phyloP scores from a whole-genome alignment of 2,888 invertebrate genomes.

The Onchidella celtica region DNA sequence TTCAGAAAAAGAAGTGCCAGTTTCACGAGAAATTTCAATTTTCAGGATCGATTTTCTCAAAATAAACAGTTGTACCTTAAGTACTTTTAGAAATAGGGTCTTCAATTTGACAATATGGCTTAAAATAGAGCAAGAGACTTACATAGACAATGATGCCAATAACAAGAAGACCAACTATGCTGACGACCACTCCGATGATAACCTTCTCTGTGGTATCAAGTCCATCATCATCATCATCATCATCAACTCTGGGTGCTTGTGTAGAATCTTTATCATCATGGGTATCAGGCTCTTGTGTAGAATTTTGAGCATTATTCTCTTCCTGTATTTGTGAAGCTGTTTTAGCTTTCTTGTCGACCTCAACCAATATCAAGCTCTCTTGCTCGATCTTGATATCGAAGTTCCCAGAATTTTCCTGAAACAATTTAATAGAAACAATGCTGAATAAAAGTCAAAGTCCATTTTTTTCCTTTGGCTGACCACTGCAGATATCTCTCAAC shows the following conservation, averaged over 20 bases:
- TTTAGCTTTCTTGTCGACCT: neutral
- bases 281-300: neutral
- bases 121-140: too few species aligned
- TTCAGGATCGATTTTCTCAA: too few species aligned
- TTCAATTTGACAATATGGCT: too few species aligned
- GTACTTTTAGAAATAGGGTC: too few species aligned
- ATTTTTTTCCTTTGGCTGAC: neutral
- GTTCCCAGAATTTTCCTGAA: neutral
- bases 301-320: neutral
- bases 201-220: constrained; percentile 20
- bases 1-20: too few species aligned
- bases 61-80: too few species aligned
- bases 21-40: too few species aligned
- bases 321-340: constrained; percentile 6
- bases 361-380: neutral
- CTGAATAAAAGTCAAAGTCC: neutral
- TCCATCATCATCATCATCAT: constrained; percentile 13
- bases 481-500: constrained; percentile 12
- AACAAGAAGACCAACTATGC: constrained; percentile 24
- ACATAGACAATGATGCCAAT: constrained; percentile 24
- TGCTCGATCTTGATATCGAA: constrained; percentile 4
- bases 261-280: too few species aligned
- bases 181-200: constrained; percentile 34
- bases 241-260: neutral
- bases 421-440: neutral